phyloP scores from a whole-genome alignment of 2,113 vertebrate genomes.

The Sterrhoptilus dennistouni region DNA sequence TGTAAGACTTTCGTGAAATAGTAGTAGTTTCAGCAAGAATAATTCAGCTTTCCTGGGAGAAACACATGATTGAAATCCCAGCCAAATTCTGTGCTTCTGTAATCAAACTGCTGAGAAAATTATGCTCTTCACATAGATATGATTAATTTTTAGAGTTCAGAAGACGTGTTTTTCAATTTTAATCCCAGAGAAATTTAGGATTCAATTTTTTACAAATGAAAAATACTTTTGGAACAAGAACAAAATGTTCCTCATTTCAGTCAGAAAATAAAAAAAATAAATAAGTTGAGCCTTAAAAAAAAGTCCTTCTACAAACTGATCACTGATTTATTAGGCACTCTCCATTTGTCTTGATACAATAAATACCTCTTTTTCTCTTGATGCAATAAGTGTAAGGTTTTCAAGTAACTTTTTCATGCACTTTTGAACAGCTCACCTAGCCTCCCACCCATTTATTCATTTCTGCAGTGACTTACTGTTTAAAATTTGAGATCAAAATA shows the following conservation, averaged over 20 bases:
- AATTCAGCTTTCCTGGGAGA: not conserved
- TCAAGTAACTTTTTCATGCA: not conserved
- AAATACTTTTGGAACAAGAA: not conserved
- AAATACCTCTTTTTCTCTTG: not conserved
- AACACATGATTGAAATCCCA: not conserved
- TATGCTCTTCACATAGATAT: not conserved
- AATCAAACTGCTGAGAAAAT: not conserved
- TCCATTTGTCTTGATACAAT: not conserved
- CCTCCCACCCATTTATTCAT: slow-evolving; percentile 20
- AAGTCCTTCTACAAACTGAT: not conserved
- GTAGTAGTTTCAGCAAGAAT: not conserved
- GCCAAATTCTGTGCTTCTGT: not conserved
- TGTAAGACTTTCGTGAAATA: not conserved
- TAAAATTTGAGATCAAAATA: slow-evolving; percentile 44
- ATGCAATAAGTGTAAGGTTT: not conserved
- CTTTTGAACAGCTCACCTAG: not conserved
- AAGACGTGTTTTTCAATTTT: not conserved
- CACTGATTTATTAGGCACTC: not conserved
- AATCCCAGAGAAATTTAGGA: not conserved
- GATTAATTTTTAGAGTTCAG: not conserved
- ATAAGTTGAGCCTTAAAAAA: not conserved
- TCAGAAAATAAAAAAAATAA: not conserved
- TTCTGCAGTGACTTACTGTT: not conserved
- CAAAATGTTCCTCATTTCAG: not conserved
- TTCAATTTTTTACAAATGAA: not conserved